Conservation (phyloP, 2,797 vertebrate species). For the Rhinichthys osculus region DNA sequence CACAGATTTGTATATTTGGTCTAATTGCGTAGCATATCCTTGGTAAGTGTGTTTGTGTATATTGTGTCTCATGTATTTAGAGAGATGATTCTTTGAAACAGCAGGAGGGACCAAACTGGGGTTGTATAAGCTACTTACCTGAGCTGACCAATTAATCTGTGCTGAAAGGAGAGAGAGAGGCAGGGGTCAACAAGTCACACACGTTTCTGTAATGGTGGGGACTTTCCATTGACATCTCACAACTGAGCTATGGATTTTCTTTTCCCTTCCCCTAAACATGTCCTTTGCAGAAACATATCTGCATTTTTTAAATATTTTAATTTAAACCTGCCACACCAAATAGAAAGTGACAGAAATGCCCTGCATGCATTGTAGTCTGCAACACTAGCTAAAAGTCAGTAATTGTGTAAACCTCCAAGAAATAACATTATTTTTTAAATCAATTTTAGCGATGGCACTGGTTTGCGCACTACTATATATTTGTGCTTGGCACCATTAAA, state of each 20-base stretch:
- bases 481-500: background rate
- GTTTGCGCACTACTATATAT: background rate
- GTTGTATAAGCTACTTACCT: conserved; percentile 82
- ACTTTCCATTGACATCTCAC: background rate
- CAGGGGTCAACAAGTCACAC: conserved; percentile 18
- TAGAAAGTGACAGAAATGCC: conserved; percentile 14
- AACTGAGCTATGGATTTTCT: background rate
- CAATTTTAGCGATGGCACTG: background rate
- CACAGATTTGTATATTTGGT: background rate
- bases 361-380: background rate
- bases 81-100: conserved; percentile 71
- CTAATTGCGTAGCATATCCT: background rate
- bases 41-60: background rate
- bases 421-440: conserved; percentile 9
- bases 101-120: conserved; percentile 72
- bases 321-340: background rate
- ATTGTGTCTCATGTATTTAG: conserved; percentile 49
- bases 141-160: conserved; percentile 74
- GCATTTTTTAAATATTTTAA: background rate
- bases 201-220: background rate
- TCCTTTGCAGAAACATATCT: background rate
- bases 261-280: background rate
- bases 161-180: conserved; percentile 32
- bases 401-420: conserved; percentile 21
- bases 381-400: conserved; percentile 7